A percentile compares a stretch with the other conserved stretches of the same genome.
phyloP scores from a whole-genome alignment of 1,140 invertebrate genomes.

The Riptortus pedestris region DNA sequence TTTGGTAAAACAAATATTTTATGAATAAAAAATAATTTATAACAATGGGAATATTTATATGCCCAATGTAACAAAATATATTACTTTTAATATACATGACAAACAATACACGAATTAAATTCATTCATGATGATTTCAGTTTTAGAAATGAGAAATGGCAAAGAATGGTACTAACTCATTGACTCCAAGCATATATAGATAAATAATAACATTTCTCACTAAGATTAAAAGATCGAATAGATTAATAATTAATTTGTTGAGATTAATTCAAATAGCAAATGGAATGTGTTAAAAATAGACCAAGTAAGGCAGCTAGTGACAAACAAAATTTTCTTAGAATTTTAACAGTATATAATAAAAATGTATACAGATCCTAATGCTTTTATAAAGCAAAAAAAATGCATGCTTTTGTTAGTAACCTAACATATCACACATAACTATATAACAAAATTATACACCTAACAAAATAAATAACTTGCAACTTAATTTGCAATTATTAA shows the following conservation, averaged over 20 bases:
- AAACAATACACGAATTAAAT: not conserved
- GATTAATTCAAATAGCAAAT: no score
- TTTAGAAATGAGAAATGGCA: no score
- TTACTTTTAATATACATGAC: constrained; percentile 12
- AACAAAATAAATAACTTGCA: constrained; percentile 15
- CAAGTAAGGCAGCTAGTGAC: constrained; percentile 11
- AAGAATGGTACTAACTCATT: no score
- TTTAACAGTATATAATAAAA: not conserved
- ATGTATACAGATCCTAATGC: not conserved
- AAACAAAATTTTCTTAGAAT: not conserved
- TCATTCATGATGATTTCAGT: no score
- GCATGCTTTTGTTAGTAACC: constrained; percentile 1
- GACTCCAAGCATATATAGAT: no score
- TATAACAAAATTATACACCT: constrained; percentile 1
- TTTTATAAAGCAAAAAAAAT: constrained; percentile 16
- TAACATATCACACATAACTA: not conserved
- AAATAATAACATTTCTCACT: no score
- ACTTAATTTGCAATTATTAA: constrained; percentile 1
- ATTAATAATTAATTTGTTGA: no score
- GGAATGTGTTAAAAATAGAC: not conserved
- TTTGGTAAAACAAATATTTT: constrained; percentile 22
- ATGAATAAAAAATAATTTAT: constrained; percentile 10
- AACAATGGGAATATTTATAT: not conserved
- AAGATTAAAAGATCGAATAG: no score
- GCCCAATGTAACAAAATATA: constrained; percentile 15